A percentile compares a stretch with the other conserved stretches of the same genome.
phyloP scores from a whole-genome alignment of 1,140 invertebrate genomes.

The Temnothorax curvispinosus region DNA sequence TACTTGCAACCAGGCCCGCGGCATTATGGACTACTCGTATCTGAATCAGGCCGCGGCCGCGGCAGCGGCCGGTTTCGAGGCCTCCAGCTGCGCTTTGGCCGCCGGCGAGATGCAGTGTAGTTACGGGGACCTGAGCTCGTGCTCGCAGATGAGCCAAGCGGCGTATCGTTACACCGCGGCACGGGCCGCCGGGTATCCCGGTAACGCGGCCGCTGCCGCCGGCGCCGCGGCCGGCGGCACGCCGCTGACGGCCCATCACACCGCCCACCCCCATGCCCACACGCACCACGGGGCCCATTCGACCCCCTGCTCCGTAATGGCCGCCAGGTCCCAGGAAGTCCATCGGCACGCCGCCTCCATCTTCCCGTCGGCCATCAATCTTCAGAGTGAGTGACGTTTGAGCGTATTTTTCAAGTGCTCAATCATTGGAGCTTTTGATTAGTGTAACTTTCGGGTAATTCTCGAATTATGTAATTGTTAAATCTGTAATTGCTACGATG shows the following conservation, averaged over 20 bases:
- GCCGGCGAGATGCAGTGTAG: slow-evolving; percentile 91
- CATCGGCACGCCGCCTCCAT: slow-evolving; percentile 87
- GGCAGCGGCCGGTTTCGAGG: slow-evolving; percentile 88
- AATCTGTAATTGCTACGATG: background rate
- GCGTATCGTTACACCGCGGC: slow-evolving; percentile 90
- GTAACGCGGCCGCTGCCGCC: slow-evolving; percentile 80
- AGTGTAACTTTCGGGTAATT: background rate
- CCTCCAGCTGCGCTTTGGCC: slow-evolving; percentile 88
- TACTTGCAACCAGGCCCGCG: background rate
- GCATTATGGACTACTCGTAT: slow-evolving; percentile 90
- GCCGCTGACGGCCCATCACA: slow-evolving; percentile 82
- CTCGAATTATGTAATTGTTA: background rate
- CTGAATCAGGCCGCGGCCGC: slow-evolving; percentile 89
- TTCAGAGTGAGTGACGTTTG: slow-evolving; percentile 87
- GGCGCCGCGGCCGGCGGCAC: slow-evolving; percentile 79
- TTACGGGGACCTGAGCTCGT: slow-evolving; percentile 93
- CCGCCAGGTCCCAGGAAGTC: slow-evolving; percentile 86
- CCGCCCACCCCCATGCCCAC: slow-evolving; percentile 85
- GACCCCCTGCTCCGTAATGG: slow-evolving; percentile 88
- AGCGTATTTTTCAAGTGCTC: background rate
- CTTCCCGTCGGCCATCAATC: slow-evolving; percentile 88
- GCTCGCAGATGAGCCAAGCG: slow-evolving; percentile 94
- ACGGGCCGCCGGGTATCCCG: slow-evolving; percentile 82
- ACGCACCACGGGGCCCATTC: slow-evolving; percentile 82
- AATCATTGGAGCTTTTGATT: background rate